A percentile compares a stretch with the other conserved stretches of the same genome.
Evolutionary conservation across 2,113 vertebrate species (phyloP).

Genomic region (Apteryx owenii): DNA sequence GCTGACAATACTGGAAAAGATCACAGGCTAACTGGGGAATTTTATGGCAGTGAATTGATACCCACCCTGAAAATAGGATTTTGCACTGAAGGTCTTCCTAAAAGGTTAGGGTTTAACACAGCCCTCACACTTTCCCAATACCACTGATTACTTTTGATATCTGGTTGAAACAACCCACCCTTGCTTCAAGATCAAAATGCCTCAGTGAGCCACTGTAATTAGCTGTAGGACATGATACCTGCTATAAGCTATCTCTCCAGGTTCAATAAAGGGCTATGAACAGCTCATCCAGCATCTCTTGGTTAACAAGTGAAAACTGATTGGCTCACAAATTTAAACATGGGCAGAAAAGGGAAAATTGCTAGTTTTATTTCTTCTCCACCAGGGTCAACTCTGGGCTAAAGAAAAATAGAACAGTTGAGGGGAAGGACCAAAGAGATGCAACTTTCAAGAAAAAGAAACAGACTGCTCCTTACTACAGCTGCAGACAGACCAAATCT

Average conservation of each 20-base stretch:
- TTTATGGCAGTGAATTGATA: neutral
- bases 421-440: neutral
- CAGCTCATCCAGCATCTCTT: neutral
- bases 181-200: neutral
- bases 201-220: neutral
- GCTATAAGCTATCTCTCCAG: neutral
- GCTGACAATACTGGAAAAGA: neutral
- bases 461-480: neutral
- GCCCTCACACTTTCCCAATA: fast-evolving
- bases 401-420: neutral
- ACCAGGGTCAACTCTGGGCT: neutral
- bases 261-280: neutral
- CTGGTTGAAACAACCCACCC: neutral
- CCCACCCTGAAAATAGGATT: neutral
- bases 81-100: neutral
- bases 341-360: neutral
- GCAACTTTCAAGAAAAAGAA: neutral
- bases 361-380: neutral
- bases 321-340: neutral
- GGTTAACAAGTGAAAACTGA: neutral
- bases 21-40: neutral
- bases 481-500: neutral
- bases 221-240: neutral
- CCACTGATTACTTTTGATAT: neutral
- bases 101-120: neutral